phyloP scores from a whole-genome alignment of 2,888 invertebrate species.

The Drosophila suboccidentalis region DNA sequence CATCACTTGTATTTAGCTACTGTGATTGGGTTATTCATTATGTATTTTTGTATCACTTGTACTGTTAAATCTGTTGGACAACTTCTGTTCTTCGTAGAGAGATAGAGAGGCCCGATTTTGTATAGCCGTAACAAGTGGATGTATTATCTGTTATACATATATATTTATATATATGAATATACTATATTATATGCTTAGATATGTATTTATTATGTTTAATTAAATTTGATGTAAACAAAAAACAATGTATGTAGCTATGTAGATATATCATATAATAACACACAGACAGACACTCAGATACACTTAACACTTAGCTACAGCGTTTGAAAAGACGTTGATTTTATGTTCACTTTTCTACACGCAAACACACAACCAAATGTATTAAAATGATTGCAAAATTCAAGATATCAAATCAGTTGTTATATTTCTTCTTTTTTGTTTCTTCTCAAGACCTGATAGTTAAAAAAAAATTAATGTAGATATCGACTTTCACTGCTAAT shows the following conservation, averaged over 20 bases:
- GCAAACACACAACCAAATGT: conserved; percentile 67
- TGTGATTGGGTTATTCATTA: conserved; percentile 59
- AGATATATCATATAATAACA: conserved; percentile 51
- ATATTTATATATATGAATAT: conserved; percentile 53
- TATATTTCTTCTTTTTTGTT: not conserved
- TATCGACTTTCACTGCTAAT: conserved; percentile 12
- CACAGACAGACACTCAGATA: conserved; percentile 28
- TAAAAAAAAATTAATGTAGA: conserved; percentile 13
- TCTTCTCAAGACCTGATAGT: conserved; percentile 10
- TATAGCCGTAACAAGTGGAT: conserved; percentile 55
- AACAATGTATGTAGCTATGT: conserved; percentile 73
- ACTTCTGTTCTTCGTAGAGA: conserved; percentile 19
- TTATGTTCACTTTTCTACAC: conserved; percentile 76
- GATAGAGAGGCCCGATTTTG: conserved; percentile 31
- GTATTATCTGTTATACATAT: conserved; percentile 75
- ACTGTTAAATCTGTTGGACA: conserved; percentile 59
- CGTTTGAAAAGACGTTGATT: conserved; percentile 61
- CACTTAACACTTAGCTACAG: conserved; percentile 38
- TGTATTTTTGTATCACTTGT: conserved; percentile 73
- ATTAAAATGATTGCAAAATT: conserved; percentile 65
- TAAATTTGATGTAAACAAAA: conserved; percentile 61
- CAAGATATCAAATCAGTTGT: conserved; percentile 27
- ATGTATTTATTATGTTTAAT: conserved; percentile 78
- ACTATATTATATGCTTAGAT: conserved; percentile 57
- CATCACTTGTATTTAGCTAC: conserved; percentile 39